Percentiles rank a stretch among this genome's conserved stretches.
These are phyloP conservation scores for Callocephalon fimbriatum DNA, from an alignment of 2,113 vertebrate species.

Conservation along the genomic window DNA sequence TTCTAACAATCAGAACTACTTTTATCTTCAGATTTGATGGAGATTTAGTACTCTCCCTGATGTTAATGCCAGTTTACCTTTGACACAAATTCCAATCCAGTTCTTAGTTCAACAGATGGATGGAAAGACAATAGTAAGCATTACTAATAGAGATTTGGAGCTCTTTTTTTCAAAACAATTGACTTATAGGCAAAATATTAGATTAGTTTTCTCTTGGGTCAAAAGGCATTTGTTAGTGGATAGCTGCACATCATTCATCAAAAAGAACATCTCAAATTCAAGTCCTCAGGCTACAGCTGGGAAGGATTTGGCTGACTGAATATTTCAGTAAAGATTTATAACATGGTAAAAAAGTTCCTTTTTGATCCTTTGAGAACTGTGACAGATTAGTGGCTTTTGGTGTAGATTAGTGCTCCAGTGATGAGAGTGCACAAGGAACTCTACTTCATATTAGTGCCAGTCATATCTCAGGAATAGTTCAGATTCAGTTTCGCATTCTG, in stretches of 20 bases:
- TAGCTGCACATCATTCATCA: neutral
- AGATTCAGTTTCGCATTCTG: neutral
- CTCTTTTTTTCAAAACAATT: neutral
- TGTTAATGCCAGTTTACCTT: slow-evolving; percentile 37
- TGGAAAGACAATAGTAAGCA: neutral
- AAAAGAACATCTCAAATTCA: neutral
- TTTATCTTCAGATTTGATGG: neutral
- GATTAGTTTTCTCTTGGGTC: slow-evolving; percentile 15
- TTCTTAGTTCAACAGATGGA: slow-evolving; percentile 48
- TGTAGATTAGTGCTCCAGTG: neutral
- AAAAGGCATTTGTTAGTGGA: slow-evolving; percentile 5
- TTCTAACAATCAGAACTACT: neutral
- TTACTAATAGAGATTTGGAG: neutral
- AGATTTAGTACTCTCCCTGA: neutral
- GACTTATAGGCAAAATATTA: slow-evolving; percentile 37
- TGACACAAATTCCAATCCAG: slow-evolving; percentile 44
- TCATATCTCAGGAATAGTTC: neutral
- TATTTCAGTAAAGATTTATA: slow-evolving; percentile 28
- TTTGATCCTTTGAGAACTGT: neutral
- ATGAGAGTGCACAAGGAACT: neutral
- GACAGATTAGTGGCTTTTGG: neutral
- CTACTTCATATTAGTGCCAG: neutral
- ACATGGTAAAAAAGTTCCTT: neutral
- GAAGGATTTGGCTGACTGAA: slow-evolving; percentile 30
- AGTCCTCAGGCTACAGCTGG: slow-evolving; percentile 20